phyloP scores from a whole-genome alignment of 2,797 vertebrate species.

The Gadopsis bispinosus region DNA sequence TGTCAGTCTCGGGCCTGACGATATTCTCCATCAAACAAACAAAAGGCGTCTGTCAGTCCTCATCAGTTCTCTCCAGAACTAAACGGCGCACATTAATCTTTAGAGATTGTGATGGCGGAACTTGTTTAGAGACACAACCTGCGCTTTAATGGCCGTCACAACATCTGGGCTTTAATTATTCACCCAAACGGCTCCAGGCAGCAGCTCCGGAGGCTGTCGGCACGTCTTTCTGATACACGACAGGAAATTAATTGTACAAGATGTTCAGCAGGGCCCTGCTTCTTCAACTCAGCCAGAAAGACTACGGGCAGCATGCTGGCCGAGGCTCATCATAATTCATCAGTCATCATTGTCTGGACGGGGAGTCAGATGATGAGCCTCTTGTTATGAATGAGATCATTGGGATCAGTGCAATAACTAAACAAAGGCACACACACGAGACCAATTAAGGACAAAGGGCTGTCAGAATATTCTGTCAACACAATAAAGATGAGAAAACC shows the following conservation, averaged over 20 bases:
- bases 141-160: slow-evolving; percentile 29
- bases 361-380: slow-evolving; percentile 43
- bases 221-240: slow-evolving; percentile 17
- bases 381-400: slow-evolving; percentile 48
- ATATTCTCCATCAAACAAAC: slow-evolving; percentile 18
- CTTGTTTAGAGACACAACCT: slow-evolving; percentile 6
- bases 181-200: slow-evolving; percentile 28
- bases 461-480: slow-evolving; percentile 34
- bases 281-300: neutral
- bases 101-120: neutral
- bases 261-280: slow-evolving; percentile 9
- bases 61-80: slow-evolving; percentile 13
- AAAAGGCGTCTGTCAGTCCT: slow-evolving; percentile 31
- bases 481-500: slow-evolving; percentile 11
- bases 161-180: slow-evolving; percentile 62
- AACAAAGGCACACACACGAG: slow-evolving; percentile 41
- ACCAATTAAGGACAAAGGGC: slow-evolving; percentile 58
- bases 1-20: too few relatives aligned
- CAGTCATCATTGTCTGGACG: neutral
- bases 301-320: neutral
- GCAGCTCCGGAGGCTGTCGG: slow-evolving; percentile 20
- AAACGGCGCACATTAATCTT: slow-evolving; percentile 20
- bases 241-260: slow-evolving; percentile 30
- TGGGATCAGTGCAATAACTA: slow-evolving; percentile 44
- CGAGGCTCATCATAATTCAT: neutral